Evolutionary conservation across 2,113 vertebrate species (phyloP), one percentile per base, ranked within the genome.

Genomic region (Xiphophorus hellerii): DNA sequence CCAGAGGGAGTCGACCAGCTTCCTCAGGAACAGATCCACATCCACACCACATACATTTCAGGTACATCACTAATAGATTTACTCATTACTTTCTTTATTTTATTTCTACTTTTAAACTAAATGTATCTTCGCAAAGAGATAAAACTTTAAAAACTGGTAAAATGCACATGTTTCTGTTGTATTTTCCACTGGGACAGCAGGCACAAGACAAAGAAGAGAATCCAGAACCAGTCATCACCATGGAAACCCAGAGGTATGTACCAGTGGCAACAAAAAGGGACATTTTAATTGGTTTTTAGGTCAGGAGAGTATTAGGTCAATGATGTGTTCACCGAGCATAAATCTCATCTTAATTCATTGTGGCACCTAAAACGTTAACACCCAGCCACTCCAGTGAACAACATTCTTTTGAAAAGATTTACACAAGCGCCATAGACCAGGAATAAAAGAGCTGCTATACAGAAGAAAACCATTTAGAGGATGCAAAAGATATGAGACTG

Each of bases 221-320:
- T 60, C 75, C 73, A 12, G 71, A 78, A 68, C 69, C 86, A 60
- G 69, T 71, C 51, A 64, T 70, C 67, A 17, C 83, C 69, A 65
- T 81, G 78, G 90, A 90, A 79, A 87, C 82, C 66, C 76, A 28
- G 35, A 90, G 93, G 94, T 95, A 91, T 91, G 90, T 65, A 78
- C 35, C 73, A 80, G 65, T 42, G 25, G 31, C 42, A 62, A 87
- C 76, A 75, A 80, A 76, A 69, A 73, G 44, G 64, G 70, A 66
- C 69, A 78, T 63, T 84, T 85, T 65, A 63, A 31, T 44, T 87
- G 69, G 63, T 77, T 80, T 74, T 89, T 81, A 77, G 86, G 87
- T 90, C 83, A 87, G 25, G 14, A 69, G 69, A 80, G 83, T 80
- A 77, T 86, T 87, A 83, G 85, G 75, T 81, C 76, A 85, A 63